Base-by-base conservation (phyloP, 2,113 vertebrate species). In the Heptranchias perlo region DNA sequence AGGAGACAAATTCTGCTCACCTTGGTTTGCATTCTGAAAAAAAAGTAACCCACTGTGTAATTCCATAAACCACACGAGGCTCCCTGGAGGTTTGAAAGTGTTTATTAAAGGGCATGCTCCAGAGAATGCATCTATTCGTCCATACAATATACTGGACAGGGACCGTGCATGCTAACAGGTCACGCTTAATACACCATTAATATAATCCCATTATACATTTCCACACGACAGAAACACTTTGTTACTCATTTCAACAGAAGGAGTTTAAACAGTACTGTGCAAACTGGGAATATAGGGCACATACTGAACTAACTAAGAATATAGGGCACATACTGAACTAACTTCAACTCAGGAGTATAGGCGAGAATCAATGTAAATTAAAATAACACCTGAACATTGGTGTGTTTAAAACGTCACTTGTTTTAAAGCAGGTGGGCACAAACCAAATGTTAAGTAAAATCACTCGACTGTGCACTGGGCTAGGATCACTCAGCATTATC, bases 151-250 rank as follows among this genome's bases (percentile, higher is more conserved):
- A 69, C 52, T 31, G 94, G 28, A 69, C 18, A 2, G 25, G 3
- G 94, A 95, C 64, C 94, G 16, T 14, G 13, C 94, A 95, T 95
- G 94, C 94, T 14, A 31, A 28, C 44, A 52, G 64, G 94, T 95
- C 94, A 49, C 4, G 8, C 54, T 44, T 13, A 39, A 82, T 44
- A 54, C 11, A 91, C 49, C 1, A 54, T 91, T 91, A 91, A 91
- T 44, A 64, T 18, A 0, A 39, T 61, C 44, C 52, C 87, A 64
- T 67, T 65, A 65, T 47, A n/a, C 4, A 65, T 31, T 69, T 67
- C 28, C 25, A 58, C 49, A 89, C 2, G 54, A 18, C 65, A 95
- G 4, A n/a, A n/a, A n/a, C 1, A 82, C 35, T 35, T 47, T 11
- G 4, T 91, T 91, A 91, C 44, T 67, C 65, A 31, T 62, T 92